Evolutionary conservation across 2,797 vertebrate genomes (phyloP), one percentile per base, ranked within the genome.

Genomic region (Salarias fasciatus): DNA sequence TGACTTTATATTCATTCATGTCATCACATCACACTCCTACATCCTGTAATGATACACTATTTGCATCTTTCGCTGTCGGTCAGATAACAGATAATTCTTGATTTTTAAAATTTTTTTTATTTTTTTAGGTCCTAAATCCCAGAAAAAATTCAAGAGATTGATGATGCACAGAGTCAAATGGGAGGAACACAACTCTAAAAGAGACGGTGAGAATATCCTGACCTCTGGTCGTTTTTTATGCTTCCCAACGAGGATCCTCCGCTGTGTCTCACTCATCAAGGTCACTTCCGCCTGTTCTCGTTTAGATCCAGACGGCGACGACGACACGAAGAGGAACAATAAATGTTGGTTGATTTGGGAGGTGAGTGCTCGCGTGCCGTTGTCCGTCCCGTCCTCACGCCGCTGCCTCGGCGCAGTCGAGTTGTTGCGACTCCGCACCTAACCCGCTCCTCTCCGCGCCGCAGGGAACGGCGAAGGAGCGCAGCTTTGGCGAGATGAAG

Each of bases 311-410:
- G 95, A 97, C 0, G 95, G 93, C 0, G 96, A 98, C 5, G 96
- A 98, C 29, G 92, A 95, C 0, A 92, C 95, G 46, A 98, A 94
- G 88, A 98, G 96, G 86, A 92, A 94, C 68, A 99, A 99, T 88
- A 98, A 95, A 85, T 99, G 98, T 84, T 93, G 92, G 69, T 87
- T 99, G 83, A 97, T 99, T 59, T 99, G 98, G 98, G 97, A 99
- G 93, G 98, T 98, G 77, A 92, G 94, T n/a, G n/a, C n/a, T n/a
- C n/a, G n/a, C n/a, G n/a, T n/a, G n/a, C n/a, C n/a, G n/a, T n/a
- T n/a, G n/a, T n/a, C n/a, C n/a, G n/a, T n/a, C n/a, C n/a, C 64
- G 30, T 53, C 28, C 8, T 10, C 3, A 4, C 14, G 31, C 8
- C 10, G 8, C 11, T 38, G 4, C 11, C 36, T 38, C 4, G 29